These are phyloP conservation scores for Momotus momota DNA, from an alignment of 2,797 vertebrate species.

Conservation along the genomic window DNA sequence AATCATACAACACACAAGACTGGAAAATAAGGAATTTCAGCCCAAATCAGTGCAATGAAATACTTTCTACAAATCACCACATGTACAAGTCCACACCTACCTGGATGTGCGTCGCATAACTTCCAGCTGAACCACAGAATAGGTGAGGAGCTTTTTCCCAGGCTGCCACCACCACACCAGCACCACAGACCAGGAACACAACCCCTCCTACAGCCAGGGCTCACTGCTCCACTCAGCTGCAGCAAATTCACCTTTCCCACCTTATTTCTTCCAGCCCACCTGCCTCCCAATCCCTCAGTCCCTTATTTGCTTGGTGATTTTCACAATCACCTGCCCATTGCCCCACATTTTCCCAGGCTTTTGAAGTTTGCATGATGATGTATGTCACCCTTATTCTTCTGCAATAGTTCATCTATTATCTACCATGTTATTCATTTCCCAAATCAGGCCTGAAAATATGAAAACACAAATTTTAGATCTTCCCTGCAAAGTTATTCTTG, in stretches of 20 bases:
- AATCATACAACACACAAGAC: neutral
- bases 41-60: neutral
- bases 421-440: neutral
- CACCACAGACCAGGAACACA: rapidly evolving
- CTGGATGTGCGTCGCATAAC: rapidly evolving
- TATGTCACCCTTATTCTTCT: neutral
- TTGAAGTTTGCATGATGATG: neutral
- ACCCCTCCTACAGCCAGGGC: neutral
- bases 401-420: neutral
- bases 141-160: rapidly evolving
- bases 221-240: neutral
- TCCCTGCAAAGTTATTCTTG: neutral
- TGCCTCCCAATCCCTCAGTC: neutral
- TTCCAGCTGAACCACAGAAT: neutral
- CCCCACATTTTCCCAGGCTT: rapidly evolving
- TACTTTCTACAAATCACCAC: neutral
- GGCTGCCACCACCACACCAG: neutral
- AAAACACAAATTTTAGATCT: neutral
- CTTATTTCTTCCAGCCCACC: neutral
- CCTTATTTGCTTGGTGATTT: rapidly evolving
- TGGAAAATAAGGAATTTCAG: neutral
- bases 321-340: neutral
- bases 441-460: neutral
- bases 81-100: neutral
- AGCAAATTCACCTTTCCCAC: neutral